Conservation (phyloP, 2,888 invertebrate species). For the Coelopa pilipes region DNA sequence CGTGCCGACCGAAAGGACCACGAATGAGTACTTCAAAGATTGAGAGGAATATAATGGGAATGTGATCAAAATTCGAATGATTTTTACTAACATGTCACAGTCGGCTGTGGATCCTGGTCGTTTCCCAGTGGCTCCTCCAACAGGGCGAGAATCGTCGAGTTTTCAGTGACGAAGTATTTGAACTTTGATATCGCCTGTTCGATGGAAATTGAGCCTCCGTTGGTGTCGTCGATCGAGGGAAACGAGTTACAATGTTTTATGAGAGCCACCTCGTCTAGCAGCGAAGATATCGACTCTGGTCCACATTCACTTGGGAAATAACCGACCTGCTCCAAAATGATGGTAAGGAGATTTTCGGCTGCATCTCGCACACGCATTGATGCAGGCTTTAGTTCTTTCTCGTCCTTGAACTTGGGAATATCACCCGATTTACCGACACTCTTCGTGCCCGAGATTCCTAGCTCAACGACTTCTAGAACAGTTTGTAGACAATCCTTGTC, state of each 20-base stretch:
- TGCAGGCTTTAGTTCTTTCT: conserved; percentile 95
- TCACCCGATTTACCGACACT: conserved; percentile 88
- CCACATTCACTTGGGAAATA: conserved; percentile 87
- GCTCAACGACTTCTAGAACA: conserved; percentile 95
- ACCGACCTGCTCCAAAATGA: conserved; percentile 90
- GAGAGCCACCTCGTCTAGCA: conserved; percentile 88
- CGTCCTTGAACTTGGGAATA: conserved; percentile 90
- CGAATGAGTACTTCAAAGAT: conserved; percentile 83
- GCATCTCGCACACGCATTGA: conserved; percentile 98
- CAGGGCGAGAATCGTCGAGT: conserved; percentile 86
- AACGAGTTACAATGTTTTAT: conserved; percentile 79
- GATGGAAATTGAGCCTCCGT: conserved; percentile 51
- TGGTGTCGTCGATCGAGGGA: conserved; percentile 55
- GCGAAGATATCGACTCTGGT: conserved; percentile 84
- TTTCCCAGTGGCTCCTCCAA: conserved; percentile 94
- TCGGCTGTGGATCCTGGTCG: conserved; percentile 92
- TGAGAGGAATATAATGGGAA: not conserved
- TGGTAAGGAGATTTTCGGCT: conserved; percentile 91
- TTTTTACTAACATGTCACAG: conserved; percentile 72
- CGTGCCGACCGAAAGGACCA: conserved; percentile 93
- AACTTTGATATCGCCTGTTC: conserved; percentile 77
- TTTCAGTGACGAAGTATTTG: conserved; percentile 91
- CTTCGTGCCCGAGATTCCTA: conserved; percentile 97
- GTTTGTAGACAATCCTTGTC: conserved; percentile 93
- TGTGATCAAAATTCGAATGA: not conserved